These are phyloP conservation scores for Poecilia velifera DNA, from an alignment of 2,797 vertebrate species.

Conservation along the genomic window DNA sequence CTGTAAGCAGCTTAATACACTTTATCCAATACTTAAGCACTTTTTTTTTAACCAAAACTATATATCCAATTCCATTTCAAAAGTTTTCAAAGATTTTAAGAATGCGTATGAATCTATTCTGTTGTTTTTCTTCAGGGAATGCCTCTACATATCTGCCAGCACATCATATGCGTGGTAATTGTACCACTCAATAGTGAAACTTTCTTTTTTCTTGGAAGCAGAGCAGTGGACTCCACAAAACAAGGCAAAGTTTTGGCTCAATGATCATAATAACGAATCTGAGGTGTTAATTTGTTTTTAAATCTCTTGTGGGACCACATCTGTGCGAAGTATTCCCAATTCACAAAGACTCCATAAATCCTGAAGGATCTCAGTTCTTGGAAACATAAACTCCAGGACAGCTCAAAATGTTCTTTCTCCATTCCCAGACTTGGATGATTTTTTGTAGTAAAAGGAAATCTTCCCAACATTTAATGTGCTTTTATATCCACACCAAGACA, in stretches of 20 bases:
- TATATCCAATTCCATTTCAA: background rate
- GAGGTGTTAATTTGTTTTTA: background rate
- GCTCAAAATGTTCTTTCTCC: background rate
- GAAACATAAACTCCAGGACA: slow-evolving; percentile 2
- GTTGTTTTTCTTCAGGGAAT: background rate
- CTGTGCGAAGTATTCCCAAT: background rate
- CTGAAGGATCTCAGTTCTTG: background rate
- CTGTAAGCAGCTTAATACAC: background rate
- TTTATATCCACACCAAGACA: background rate
- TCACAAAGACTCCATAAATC: background rate
- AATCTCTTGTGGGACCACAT: background rate
- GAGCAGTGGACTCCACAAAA: background rate
- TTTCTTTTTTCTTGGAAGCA: background rate
- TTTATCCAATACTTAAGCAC: background rate
- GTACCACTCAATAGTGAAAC: background rate
- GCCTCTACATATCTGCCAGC: background rate
- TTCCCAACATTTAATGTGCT: background rate
- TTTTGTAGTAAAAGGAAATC: background rate
- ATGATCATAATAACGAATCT: background rate
- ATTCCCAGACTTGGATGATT: background rate
- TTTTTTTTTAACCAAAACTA: background rate
- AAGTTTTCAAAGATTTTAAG: background rate
- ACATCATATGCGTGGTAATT: background rate
- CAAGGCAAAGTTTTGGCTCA: background rate
- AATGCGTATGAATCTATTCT: background rate